phyloP scores from a whole-genome alignment of 2,797 vertebrate species.

The Poeciliopsis paucimaculata region DNA sequence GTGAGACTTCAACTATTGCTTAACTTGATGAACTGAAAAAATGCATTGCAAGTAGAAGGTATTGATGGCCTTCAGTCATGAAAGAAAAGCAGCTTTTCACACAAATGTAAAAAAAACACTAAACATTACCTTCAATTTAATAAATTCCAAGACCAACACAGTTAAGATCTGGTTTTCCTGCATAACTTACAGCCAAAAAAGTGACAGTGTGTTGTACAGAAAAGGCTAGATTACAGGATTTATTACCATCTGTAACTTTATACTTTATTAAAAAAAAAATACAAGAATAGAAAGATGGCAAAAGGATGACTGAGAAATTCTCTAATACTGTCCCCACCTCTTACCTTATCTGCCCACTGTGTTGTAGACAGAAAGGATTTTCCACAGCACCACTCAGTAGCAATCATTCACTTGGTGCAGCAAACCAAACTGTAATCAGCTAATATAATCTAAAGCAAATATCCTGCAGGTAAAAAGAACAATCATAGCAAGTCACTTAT shows the following conservation, averaged over 20 bases:
- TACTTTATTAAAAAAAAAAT: not conserved
- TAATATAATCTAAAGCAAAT: constrained; percentile 15
- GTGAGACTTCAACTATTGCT: not conserved
- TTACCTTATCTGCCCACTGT: not conserved
- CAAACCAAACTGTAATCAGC: not conserved
- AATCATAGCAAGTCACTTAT: not conserved
- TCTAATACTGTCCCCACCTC: not conserved
- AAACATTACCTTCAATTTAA: not conserved
- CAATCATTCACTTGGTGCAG: not conserved
- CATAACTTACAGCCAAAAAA: not conserved
- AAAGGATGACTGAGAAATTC: not conserved
- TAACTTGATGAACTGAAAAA: not conserved
- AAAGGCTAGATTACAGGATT: not conserved
- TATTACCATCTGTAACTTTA: not conserved
- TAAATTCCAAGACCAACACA: not conserved
- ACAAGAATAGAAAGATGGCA: not conserved
- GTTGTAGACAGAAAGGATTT: not conserved
- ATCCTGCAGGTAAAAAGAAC: constrained; percentile 8
- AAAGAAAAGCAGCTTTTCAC: not conserved
- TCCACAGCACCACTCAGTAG: not conserved
- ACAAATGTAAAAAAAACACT: not conserved
- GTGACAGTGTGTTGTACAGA: not conserved
- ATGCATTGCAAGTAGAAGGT: not conserved
- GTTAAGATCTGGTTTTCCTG: not conserved
- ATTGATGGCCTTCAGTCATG: not conserved